Percentiles rank a stretch among this genome's conserved stretches.
Conservation (phyloP, 2,888 invertebrate species). For the Rhagophthalmus giganteus region DNA sequence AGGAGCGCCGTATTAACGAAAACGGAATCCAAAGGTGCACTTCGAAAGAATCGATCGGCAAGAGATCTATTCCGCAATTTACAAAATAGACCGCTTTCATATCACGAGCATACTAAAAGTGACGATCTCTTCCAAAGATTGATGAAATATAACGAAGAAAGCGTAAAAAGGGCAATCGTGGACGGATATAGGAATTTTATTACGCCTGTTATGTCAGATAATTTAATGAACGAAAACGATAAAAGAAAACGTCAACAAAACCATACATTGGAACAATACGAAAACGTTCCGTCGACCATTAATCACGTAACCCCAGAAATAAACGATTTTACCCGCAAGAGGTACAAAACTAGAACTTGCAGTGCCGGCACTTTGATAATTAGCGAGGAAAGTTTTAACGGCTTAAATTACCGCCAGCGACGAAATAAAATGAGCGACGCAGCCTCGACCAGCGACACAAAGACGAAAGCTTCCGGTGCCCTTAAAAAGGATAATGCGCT, state of each 20-base stretch:
- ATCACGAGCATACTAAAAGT: conserved; percentile 42
- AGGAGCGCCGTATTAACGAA: conserved; percentile 35
- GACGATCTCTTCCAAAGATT: conserved; percentile 46
- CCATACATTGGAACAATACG: conserved; percentile 32
- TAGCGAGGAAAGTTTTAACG: conserved; percentile 56
- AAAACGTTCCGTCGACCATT: conserved; percentile 35
- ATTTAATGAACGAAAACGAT: not conserved
- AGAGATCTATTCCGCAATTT: conserved; percentile 10
- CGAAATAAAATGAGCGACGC: conserved; percentile 27
- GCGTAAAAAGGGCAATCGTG: conserved; percentile 43
- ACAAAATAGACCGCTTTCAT: conserved; percentile 15
- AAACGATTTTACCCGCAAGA: conserved; percentile 38
- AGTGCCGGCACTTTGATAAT: conserved; percentile 61
- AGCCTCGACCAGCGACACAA: conserved; percentile 14
- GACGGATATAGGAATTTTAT: conserved; percentile 49
- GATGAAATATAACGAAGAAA: conserved; percentile 44
- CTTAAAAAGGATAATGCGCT: conserved; percentile 20
- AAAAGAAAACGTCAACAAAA: conserved; percentile 17
- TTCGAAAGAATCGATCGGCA: conserved; percentile 21
- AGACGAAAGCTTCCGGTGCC: conserved; percentile 12
- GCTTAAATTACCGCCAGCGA: conserved; percentile 45
- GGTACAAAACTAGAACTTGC: conserved; percentile 58
- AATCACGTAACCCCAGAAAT: conserved; percentile 29
- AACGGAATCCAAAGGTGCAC: conserved; percentile 9
- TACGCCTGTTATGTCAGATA: conserved; percentile 14